Evolutionary conservation across 2,797 vertebrate species (phyloP).

Genomic region (Lacerta viridis): DNA sequence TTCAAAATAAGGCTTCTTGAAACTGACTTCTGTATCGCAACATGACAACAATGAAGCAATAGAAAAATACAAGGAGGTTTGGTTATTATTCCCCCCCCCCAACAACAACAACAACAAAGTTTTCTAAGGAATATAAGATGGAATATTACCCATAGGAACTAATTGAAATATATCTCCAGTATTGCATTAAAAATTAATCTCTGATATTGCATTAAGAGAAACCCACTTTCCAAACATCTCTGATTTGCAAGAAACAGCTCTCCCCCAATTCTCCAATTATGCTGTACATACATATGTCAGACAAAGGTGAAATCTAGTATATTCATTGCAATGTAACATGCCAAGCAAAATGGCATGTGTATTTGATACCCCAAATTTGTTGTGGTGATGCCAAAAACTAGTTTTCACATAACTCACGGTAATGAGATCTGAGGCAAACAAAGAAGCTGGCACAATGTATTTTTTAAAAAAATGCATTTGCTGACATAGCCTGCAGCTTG

Average conservation of each 20-base stretch:
- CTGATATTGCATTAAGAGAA: neutral
- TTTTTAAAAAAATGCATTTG: neutral
- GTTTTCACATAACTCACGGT: neutral
- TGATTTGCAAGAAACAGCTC: neutral
- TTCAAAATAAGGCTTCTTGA: constrained; percentile 55
- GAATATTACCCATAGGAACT: constrained; percentile 57
- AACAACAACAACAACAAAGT: neutral
- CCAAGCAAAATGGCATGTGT: neutral
- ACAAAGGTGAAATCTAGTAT: neutral
- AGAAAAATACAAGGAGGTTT: neutral
- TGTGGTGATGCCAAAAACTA: neutral
- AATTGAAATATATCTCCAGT: neutral
- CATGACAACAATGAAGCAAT: constrained; percentile 19
- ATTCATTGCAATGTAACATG: neutral
- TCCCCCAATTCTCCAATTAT: neutral
- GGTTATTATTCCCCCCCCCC: constrained; percentile 19
- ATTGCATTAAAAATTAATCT: constrained; percentile 8
- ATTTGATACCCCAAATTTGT: neutral
- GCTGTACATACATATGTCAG: neutral
- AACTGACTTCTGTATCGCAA: constrained; percentile 1
- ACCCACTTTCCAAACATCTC: neutral
- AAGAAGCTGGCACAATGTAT: neutral
- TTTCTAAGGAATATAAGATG: constrained; percentile 63
- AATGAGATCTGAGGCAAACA: neutral
- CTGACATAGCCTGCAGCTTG: neutral